A percentile compares a stretch with the other conserved stretches of the same genome.
Conservation (phyloP, 2,888 invertebrate species). For the Morpho achilles region DNA sequence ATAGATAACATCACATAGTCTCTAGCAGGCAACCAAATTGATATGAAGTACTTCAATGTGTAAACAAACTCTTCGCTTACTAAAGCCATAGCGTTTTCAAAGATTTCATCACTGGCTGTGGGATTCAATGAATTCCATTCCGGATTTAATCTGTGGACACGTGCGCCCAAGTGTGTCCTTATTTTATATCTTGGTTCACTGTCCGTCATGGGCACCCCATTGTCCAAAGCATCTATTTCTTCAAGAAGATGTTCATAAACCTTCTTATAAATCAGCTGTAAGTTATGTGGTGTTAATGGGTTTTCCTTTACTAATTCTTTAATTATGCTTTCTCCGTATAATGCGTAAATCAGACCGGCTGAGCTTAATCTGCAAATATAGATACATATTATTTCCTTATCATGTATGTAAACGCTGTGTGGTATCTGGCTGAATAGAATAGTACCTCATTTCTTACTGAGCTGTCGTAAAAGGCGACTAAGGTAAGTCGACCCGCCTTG, state of each 20-base stretch:
- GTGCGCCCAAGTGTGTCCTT: conserved; percentile 86
- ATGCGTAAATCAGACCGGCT: conserved; percentile 94
- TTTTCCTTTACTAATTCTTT: conserved; percentile 70
- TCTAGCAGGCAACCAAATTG: conserved; percentile 93
- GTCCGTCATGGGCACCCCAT: conserved; percentile 92
- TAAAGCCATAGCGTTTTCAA: conserved; percentile 87
- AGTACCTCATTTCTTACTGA: too few species aligned
- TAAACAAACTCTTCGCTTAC: conserved; percentile 90
- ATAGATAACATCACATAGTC: conserved; percentile 86
- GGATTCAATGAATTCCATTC: conserved; percentile 86
- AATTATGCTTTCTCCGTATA: conserved; percentile 91
- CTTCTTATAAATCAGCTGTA: conserved; percentile 81
- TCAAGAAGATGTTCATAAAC: conserved; percentile 93
- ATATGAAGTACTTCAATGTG: conserved; percentile 80
- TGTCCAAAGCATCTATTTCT: conserved; percentile 98
- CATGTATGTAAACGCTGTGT: too few species aligned
- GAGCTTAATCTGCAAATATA: conserved; percentile 87
- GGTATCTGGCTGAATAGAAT: too few species aligned
- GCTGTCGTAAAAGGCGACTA: too few species aligned
- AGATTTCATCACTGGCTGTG: conserved; percentile 78
- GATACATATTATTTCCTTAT: background rate
- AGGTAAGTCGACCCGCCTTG: too few species aligned
- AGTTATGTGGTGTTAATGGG: conserved; percentile 60
- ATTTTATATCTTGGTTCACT: conserved; percentile 87
- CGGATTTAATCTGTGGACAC: conserved; percentile 90